These are phyloP conservation scores for Montipora efflorescens DNA, from an alignment of 64 coral and sea anemone genomes.

Conservation along the genomic window DNA sequence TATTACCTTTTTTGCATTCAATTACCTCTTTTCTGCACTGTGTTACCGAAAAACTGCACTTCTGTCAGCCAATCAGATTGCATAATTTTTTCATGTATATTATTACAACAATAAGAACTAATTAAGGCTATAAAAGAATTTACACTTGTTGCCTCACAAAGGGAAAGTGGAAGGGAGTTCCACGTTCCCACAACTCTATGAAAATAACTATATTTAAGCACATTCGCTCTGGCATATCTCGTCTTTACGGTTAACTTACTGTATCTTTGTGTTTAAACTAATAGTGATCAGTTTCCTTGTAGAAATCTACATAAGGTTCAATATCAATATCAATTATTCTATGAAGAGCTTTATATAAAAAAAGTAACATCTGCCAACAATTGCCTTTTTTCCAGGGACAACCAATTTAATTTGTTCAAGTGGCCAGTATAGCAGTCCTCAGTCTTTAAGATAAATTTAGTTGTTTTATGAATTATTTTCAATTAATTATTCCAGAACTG, in stretches of 20 bases:
- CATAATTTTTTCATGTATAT: too few relatives aligned
- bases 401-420: constrained; percentile 16
- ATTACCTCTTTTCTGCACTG: too few relatives aligned
- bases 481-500: too few relatives aligned
- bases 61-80: too few relatives aligned
- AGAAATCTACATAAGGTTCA: constrained; percentile 2
- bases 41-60: too few relatives aligned
- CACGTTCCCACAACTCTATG: constrained; percentile 3
- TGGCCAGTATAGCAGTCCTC: constrained; percentile 38
- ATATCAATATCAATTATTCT: background rate
- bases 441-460: constrained; percentile 60
- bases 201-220: background rate
- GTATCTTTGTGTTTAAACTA: background rate
- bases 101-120: constrained; percentile 2
- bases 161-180: background rate
- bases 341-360: constrained; percentile 23
- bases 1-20: too few relatives aligned
- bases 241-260: background rate
- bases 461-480: background rate
- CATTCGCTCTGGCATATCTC: background rate
- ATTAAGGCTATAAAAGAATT: background rate
- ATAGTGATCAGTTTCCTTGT: constrained; percentile 8
- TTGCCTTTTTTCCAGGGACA: constrained; percentile 26
- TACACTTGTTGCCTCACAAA: background rate
- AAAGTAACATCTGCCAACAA: constrained; percentile 25